Evolutionary conservation across 2,113 vertebrate genomes (phyloP).

Genomic region (Xenopus laevis): DNA sequence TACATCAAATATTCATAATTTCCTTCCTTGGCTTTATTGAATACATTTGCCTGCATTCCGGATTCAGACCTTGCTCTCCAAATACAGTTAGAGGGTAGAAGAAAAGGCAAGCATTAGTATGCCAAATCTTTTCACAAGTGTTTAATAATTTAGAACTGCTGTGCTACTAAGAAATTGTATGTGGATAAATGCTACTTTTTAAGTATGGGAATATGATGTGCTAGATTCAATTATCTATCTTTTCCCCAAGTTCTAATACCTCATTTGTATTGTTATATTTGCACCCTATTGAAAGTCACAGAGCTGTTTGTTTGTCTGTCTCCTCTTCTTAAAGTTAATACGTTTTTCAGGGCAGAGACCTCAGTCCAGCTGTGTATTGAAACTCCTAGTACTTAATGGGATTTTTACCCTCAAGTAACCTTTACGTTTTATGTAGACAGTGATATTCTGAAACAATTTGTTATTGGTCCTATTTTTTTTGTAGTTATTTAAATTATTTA

Average conservation of each 20-base stretch:
- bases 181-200: constrained; percentile 37
- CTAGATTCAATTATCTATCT: constrained; percentile 28
- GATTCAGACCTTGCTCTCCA: constrained; percentile 33
- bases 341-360: too few species aligned
- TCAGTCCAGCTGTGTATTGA: too few species aligned
- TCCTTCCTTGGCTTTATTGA: constrained; percentile 40
- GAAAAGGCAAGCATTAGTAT: constrained; percentile 36
- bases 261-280: constrained; percentile 30
- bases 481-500: too few species aligned
- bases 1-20: constrained; percentile 40
- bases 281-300: neutral
- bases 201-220: constrained; percentile 13
- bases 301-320: neutral
- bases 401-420: too few species aligned
- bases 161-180: constrained; percentile 37
- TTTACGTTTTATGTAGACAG: too few species aligned
- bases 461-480: too few species aligned
- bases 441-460: too few species aligned
- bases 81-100: constrained; percentile 5
- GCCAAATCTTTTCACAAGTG: constrained; percentile 42
- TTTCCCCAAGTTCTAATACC: constrained; percentile 22
- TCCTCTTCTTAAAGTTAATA: too few species aligned
- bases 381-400: too few species aligned
- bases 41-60: constrained; percentile 36
- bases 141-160: constrained; percentile 43